Conservation (phyloP, 1,140 invertebrate species). For the Bombyx mori region DNA sequence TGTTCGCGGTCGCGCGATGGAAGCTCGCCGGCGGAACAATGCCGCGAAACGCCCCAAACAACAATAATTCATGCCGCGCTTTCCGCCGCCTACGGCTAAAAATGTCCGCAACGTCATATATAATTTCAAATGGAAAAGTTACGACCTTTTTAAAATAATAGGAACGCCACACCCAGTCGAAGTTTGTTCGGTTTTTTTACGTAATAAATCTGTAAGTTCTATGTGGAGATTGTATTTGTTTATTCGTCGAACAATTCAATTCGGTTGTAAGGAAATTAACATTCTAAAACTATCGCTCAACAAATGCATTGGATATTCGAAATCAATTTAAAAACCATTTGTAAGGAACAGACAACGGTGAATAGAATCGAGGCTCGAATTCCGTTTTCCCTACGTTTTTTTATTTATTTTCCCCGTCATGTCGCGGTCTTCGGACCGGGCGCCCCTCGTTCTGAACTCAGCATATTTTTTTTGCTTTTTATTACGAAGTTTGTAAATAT, state of each 20-base stretch:
- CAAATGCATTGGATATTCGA: slow-evolving; percentile 59
- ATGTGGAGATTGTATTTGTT: slow-evolving; percentile 18
- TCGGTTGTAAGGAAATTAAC: background rate
- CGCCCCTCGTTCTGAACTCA: slow-evolving; percentile 64
- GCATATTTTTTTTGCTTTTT: slow-evolving; percentile 64
- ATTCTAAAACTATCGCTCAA: slow-evolving; percentile 33
- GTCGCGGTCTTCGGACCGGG: slow-evolving; percentile 64
- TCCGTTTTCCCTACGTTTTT: slow-evolving; percentile 51
- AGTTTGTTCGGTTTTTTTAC: slow-evolving; percentile 32
- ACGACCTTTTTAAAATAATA: slow-evolving; percentile 55
- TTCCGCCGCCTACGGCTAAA: slow-evolving; percentile 68
- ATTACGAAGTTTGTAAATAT: slow-evolving; percentile 67
- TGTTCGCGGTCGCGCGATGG: slow-evolving; percentile 47
- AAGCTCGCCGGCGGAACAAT: slow-evolving; percentile 57
- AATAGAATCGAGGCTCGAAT: slow-evolving; percentile 61
- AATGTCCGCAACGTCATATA: slow-evolving; percentile 67
- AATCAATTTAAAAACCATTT: slow-evolving; percentile 68
- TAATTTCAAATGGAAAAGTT: slow-evolving; percentile 66
- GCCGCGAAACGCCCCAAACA: slow-evolving; percentile 59
- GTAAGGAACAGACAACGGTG: slow-evolving; percentile 67
- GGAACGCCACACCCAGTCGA: slow-evolving; percentile 24
- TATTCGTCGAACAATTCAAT: background rate
- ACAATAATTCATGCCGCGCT: slow-evolving; percentile 69
- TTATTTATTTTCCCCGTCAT: slow-evolving; percentile 57
- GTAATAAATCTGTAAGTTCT: slow-evolving; percentile 51